phyloP scores from a whole-genome alignment of 2,888 invertebrate genomes.

The Drosophila planitibia region DNA sequence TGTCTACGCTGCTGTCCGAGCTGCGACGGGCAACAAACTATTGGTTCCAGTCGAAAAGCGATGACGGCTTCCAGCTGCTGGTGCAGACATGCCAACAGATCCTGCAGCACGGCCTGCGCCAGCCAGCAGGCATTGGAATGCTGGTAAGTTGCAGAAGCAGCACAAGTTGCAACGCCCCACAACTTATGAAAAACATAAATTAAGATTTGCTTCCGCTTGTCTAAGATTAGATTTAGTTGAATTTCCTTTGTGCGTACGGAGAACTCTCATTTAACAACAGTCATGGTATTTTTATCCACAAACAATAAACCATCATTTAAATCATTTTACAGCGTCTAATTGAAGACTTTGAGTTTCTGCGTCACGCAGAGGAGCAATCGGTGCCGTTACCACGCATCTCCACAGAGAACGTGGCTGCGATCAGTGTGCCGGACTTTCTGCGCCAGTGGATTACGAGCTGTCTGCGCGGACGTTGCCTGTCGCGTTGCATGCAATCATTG shows the following conservation, averaged over 20 bases:
- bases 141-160: conserved; percentile 26
- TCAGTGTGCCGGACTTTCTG: conserved; percentile 58
- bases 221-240: background rate
- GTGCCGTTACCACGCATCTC: conserved; percentile 9
- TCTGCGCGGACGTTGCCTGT: conserved; percentile 80
- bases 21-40: conserved; percentile 56
- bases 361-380: conserved; percentile 58
- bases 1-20: conserved; percentile 43
- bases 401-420: background rate
- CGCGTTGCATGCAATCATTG: conserved; percentile 87
- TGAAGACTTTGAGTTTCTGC: conserved; percentile 81
- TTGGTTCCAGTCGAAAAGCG: conserved; percentile 64
- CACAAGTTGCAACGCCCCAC: conserved; percentile 32
- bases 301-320: background rate
- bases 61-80: conserved; percentile 52
- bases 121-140: conserved; percentile 28
- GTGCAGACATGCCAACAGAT: conserved; percentile 70
- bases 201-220: background rate
- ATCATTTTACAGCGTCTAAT: conserved; percentile 59
- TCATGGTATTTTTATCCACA: background rate
- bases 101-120: conserved; percentile 69
- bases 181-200: background rate
- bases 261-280: background rate
- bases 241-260: background rate
- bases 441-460: conserved; percentile 72